Conservation (phyloP, 2,113 vertebrate species). For the Podiceps cristatus region DNA sequence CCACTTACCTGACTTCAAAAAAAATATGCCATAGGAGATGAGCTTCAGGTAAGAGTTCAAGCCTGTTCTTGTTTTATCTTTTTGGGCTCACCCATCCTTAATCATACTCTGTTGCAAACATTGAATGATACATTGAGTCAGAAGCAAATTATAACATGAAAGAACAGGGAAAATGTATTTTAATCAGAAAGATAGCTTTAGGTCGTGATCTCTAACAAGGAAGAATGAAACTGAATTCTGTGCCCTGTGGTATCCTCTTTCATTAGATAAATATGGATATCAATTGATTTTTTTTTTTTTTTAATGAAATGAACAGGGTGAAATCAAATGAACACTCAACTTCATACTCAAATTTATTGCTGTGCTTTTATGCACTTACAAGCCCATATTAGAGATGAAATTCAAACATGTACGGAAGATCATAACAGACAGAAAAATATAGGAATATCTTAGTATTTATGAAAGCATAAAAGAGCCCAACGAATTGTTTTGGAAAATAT, state of each 20-base stretch:
- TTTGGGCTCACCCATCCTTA: conserved; percentile 23
- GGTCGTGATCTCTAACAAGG: background rate
- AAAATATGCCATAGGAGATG: background rate
- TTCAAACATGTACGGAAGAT: accelerated
- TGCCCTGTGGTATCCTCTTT: background rate
- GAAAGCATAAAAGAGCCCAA: background rate
- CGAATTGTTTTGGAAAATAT: background rate
- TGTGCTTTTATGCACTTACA: background rate
- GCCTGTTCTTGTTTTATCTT: conserved; percentile 39
- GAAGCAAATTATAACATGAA: conserved; percentile 29
- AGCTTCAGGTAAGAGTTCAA: conserved; percentile 26
- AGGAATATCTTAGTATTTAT: background rate
- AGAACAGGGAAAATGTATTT: conserved; percentile 13
- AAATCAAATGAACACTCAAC: background rate
- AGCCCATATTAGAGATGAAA: background rate
- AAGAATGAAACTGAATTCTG: background rate
- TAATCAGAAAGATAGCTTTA: background rate
- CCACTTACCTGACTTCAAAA: conserved; percentile 12
- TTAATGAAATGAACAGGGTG: background rate
- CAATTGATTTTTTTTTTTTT: background rate
- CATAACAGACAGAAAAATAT: background rate
- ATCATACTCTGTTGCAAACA: background rate
- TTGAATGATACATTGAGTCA: background rate
- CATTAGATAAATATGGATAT: background rate
- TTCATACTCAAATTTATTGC: background rate